phyloP scores from a whole-genome alignment of 2,113 vertebrate species.

The human region DNA sequence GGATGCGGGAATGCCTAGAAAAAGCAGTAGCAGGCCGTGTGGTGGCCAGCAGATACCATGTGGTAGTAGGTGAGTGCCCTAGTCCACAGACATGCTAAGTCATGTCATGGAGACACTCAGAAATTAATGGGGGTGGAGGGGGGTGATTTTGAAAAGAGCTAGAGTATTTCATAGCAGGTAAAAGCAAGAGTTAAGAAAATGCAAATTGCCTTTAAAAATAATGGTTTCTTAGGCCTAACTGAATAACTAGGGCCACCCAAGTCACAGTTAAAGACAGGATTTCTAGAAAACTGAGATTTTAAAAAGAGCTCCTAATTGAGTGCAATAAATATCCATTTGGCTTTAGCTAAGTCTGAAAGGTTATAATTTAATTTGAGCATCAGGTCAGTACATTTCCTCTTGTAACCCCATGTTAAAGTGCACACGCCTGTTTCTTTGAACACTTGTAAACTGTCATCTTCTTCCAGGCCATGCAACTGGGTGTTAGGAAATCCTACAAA shows the following conservation, averaged over 20 bases:
- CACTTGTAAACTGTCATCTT: neutral
- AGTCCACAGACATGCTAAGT: neutral
- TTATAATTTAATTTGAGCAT: neutral
- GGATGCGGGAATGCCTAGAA: neutral
- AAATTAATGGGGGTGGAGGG: neutral
- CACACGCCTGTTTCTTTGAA: neutral
- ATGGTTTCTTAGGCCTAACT: neutral
- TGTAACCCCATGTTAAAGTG: neutral
- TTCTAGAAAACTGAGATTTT: neutral
- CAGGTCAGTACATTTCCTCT: neutral
- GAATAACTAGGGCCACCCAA: neutral
- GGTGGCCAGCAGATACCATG: neutral
- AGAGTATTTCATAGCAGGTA: neutral
- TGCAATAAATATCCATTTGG: neutral
- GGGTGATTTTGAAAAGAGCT: neutral
- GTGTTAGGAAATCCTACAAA: neutral
- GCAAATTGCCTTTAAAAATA: neutral
- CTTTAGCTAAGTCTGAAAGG: neutral
- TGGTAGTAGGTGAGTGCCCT: fast-evolving
- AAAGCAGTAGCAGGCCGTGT: neutral
- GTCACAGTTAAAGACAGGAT: neutral
- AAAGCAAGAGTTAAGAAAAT: neutral
- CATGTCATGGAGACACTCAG: neutral
- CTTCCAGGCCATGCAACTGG: neutral
- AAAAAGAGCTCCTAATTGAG: neutral